Evolutionary conservation across 1,140 invertebrate genomes (phyloP), one percentile per base, ranked within the genome.

Genomic region (Theocolax elegans): DNA sequence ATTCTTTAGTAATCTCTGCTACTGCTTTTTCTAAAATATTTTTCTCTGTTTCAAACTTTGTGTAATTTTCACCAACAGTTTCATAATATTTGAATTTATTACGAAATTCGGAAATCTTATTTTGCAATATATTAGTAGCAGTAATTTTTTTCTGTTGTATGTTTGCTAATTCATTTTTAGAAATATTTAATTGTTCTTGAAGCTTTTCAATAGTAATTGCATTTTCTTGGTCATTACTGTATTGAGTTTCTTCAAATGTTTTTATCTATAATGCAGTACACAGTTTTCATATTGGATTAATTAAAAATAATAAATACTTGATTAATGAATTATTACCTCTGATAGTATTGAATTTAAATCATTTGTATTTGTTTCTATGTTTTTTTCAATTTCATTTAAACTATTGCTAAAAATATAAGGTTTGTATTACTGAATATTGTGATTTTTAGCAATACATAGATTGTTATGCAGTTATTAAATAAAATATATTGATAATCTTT

Each of bases 291-390:
- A n/a, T n/a, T n/a, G n/a, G n/a, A n/a, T n/a, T n/a, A n/a, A n/a
- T n/a, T n/a, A n/a, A n/a, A n/a, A n/a, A n/a, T n/a, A n/a, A n/a
- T n/a, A n/a, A n/a, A n/a, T n/a, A n/a, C n/a, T n/a, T n/a, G n/a
- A n/a, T n/a, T n/a, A n/a, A n/a, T n/a, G n/a, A 35, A 10, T 40
- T 58, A 56, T 9, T 70, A 70, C 67, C 51, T 70, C 67, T 23
- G 63, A 46, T 13, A 15, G 17, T 64, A 71, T 21, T 8, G 13
- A 40, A 15, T 38, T 3, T 15, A 64, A 48, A 25, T 64, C 21
- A 19, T 64, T 48, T 23, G 48, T 64, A 6, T 58, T 17, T 48
- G 64, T n/a, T 6, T 56, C 56, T 25, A 64, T 25, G 19, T 64
- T 23, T 12, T 9, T 38, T 40, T 40, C 35, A 40, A 54, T 29